phyloP scores from a whole-genome alignment of 2,113 vertebrate species.

The Origma solitaria region DNA sequence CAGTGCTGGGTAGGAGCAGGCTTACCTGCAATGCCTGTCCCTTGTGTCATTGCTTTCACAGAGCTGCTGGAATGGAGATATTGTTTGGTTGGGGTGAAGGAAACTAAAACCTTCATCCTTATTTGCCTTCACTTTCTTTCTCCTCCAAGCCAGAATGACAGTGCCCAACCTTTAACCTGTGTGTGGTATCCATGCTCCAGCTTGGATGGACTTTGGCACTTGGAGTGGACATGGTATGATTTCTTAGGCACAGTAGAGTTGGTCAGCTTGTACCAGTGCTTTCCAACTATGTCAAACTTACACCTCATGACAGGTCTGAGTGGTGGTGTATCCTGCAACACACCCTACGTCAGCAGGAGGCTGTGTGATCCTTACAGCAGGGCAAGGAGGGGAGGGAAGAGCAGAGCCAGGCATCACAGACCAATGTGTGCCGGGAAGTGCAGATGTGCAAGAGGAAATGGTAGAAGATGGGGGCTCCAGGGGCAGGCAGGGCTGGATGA shows the following conservation, averaged over 20 bases:
- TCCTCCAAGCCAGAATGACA: not conserved
- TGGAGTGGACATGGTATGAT: not conserved
- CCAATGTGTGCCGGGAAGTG: not conserved
- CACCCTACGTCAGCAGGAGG: not conserved
- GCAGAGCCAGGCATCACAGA: not conserved
- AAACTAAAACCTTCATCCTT: not conserved
- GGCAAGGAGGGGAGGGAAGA: rapidly evolving
- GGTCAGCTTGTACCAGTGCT: not conserved
- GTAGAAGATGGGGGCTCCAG: not conserved
- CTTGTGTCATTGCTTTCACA: not conserved
- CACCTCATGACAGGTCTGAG: not conserved
- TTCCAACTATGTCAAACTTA: not conserved
- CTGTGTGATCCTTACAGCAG: not conserved
- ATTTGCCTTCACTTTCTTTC: not conserved
- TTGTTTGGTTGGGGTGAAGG: not conserved
- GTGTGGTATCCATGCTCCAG: not conserved
- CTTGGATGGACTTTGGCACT: no score
- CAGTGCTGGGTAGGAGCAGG: rapidly evolving
- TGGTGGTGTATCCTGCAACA: not conserved
- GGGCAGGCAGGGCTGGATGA: not conserved
- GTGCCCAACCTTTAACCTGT: not conserved
- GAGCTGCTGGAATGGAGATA: not conserved
- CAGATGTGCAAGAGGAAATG: not conserved
- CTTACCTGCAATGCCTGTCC: not conserved
- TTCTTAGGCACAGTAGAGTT: not conserved